phyloP scores from a whole-genome alignment of 2,888 invertebrate species.

The Tethea ocularis region DNA sequence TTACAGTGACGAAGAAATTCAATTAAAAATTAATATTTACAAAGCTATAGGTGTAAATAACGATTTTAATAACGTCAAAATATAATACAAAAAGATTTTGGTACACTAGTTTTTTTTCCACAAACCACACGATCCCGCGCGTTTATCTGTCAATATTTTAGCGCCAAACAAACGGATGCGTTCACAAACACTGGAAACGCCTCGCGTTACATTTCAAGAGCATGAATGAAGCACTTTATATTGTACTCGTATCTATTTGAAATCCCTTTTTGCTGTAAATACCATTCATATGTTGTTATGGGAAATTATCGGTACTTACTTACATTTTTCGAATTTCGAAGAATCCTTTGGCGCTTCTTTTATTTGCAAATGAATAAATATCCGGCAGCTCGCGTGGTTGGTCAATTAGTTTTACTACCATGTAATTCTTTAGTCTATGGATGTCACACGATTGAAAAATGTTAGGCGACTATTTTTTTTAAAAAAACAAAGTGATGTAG shows the following conservation, averaged over 20 bases:
- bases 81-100: not conserved
- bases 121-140: not conserved
- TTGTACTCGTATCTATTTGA: not conserved
- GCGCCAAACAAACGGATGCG: constrained; percentile 7
- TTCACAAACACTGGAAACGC: constrained; percentile 9
- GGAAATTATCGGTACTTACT: constrained; percentile 5
- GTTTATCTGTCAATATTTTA: constrained; percentile 10
- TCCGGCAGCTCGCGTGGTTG: constrained; percentile 23
- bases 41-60: constrained; percentile 25
- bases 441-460: not conserved
- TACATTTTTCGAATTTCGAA: constrained; percentile 11
- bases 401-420: constrained; percentile 12
- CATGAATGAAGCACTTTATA: not conserved
- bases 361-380: constrained; percentile 13
- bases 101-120: not conserved
- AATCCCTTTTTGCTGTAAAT: not conserved
- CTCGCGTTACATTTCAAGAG: constrained; percentile 7
- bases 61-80: constrained; percentile 7
- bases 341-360: constrained; percentile 8
- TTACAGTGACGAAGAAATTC: constrained; percentile 34
- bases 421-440: not conserved
- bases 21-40: constrained; percentile 39
- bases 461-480: too few relatives aligned
- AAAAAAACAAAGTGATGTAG: too few relatives aligned
- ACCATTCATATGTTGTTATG: not conserved